Evolutionary conservation across 1,140 invertebrate genomes (phyloP), one percentile per base, ranked within the genome.

Genomic region (Sitodiplosis mosellana): DNA sequence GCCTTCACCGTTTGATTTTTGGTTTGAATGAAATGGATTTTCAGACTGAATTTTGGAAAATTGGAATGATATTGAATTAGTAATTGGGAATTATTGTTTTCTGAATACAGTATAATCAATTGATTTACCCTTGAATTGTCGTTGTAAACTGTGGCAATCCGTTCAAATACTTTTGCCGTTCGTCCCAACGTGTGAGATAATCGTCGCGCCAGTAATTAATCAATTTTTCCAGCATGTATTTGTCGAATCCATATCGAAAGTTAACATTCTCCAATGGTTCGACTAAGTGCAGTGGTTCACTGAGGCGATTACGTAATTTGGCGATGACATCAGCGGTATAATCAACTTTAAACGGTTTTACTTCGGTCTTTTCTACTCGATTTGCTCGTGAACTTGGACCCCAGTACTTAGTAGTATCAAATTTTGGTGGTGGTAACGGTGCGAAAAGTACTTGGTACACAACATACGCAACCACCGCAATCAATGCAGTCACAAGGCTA

Each of bases 241-340:
- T 69, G 57, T 86, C 84, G 48, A 88, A 79, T 2, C 87, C 87
- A 61, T 87, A 88, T 49, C 76, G 63, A 52, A 87, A 88, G 40
- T 72, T 68, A 5, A 70, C 61, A 21, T 72, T 77, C 56, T 83
- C 75, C 38, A 88, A 55, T 0, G 81, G 74, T 3, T 70, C 65
- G 4, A 67, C 52, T 0, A 61, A 49, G 0, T 49, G 55, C 14
- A 14, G 6, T 53, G 54, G 5, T 33, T 54, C 51, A 49, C 57
- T 63, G 10, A 64, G 45, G 3, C 48, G 52, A 7, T 48, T 33
- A 1, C 20, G 48, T 17, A 63, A 38, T 17, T 57, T 53, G 14
- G 54, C 46, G 40, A 64, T 60, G 6, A 41, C 36, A 10, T 48
- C 21, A 27, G 10, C 37, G 56, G 59, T 18, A 58, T 57, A 46